phyloP scores from a whole-genome alignment of 64 coral and sea anemone genomes.

The Actinia tenebrosa region DNA sequence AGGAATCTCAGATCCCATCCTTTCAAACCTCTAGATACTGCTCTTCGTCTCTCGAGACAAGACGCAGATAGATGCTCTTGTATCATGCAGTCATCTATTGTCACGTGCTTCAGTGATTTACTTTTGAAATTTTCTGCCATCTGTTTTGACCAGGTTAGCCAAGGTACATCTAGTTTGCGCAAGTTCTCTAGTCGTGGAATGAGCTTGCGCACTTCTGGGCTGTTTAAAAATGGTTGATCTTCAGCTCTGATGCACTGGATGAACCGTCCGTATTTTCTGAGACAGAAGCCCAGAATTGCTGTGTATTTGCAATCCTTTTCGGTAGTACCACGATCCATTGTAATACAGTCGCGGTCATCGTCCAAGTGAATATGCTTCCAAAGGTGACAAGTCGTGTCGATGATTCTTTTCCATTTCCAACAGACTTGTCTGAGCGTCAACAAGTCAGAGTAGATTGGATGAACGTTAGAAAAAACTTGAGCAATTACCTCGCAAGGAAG shows the following conservation, averaged over 20 bases:
- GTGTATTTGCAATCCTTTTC: constrained; percentile 15
- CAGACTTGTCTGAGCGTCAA: constrained; percentile 17
- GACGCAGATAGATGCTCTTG: neutral
- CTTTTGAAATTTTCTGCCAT: constrained; percentile 27
- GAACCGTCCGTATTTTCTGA: constrained; percentile 26
- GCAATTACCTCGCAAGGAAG: constrained; percentile 42
- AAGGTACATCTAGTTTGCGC: constrained; percentile 28
- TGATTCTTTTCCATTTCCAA: constrained; percentile 39
- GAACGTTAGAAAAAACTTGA: constrained; percentile 38
- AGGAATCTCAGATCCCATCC: constrained; percentile 36
- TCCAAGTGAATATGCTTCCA: constrained; percentile 52
- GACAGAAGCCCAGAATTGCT: constrained; percentile 8
- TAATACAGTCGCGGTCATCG: constrained; percentile 22
- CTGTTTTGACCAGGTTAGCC: constrained; percentile 25
- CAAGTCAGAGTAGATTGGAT: constrained; percentile 47
- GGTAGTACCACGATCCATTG: no score
- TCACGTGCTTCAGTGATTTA: constrained; percentile 29
- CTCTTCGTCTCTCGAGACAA: neutral
- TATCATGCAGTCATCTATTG: constrained; percentile 38
- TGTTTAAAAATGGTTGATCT: constrained; percentile 15
- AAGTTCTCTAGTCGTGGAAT: constrained; percentile 14
- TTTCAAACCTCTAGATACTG: constrained; percentile 7
- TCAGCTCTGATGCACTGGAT: constrained; percentile 43
- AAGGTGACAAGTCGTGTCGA: constrained; percentile 36
- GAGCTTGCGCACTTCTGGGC: constrained; percentile 5